Conservation (phyloP, 2,797 vertebrate species). For the Pipistrellus kuhlii region DNA sequence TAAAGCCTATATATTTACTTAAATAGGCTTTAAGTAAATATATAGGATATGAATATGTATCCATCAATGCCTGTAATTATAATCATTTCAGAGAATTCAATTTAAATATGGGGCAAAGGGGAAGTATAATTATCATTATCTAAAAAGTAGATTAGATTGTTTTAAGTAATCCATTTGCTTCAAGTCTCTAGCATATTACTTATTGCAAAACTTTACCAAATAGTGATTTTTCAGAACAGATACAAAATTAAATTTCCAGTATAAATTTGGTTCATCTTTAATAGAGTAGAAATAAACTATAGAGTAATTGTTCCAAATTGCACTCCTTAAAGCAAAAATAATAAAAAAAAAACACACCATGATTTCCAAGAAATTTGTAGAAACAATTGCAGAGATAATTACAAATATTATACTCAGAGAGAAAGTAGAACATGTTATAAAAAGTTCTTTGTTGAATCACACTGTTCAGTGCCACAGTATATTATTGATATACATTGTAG, state of each 20-base stretch:
- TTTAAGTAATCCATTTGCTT: not conserved
- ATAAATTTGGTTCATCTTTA: constrained; percentile 21
- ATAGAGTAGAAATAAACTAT: not conserved
- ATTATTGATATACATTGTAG: not conserved
- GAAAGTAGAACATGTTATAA: not conserved
- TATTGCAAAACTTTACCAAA: constrained; percentile 15
- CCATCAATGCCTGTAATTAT: not conserved
- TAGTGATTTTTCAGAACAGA: constrained; percentile 36
- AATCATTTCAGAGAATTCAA: not conserved
- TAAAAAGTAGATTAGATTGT: not conserved
- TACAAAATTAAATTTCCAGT: not conserved
- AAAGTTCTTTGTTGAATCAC: constrained; percentile 44
- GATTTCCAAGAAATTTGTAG: constrained; percentile 13
- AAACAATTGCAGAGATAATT: constrained; percentile 44
- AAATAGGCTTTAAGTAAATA: constrained; percentile 3
- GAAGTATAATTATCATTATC: not conserved
- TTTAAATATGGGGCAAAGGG: not conserved
- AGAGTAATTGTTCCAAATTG: not conserved
- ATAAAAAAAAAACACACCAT: not conserved
- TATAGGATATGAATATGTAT: not conserved
- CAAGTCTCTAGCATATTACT: not conserved
- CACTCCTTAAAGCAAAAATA: not conserved
- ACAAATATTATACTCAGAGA: not conserved
- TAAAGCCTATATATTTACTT: no score
- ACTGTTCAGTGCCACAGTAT: not conserved